phyloP scores from a whole-genome alignment of 2,797 vertebrate genomes.

The Lepus oiostolus region DNA sequence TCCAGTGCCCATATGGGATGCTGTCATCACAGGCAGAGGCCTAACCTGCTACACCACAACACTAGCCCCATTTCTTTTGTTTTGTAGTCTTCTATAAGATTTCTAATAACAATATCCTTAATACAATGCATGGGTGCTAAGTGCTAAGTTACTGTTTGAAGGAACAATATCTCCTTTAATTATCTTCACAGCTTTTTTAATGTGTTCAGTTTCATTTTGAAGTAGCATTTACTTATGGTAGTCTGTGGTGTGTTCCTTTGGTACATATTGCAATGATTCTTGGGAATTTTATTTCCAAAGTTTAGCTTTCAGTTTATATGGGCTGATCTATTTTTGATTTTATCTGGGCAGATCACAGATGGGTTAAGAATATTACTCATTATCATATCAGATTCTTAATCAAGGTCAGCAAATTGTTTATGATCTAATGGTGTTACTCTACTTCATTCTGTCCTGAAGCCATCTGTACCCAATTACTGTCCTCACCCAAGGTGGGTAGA shows the following conservation, averaged over 20 bases:
- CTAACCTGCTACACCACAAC: no score
- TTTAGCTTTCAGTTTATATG: conserved; percentile 8
- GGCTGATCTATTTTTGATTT: conserved; percentile 23
- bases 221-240: conserved; percentile 7
- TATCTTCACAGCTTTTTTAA: conserved; percentile 10
- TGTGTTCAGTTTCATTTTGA: conserved; percentile 16
- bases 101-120: neutral
- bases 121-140: neutral
- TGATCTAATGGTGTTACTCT: neutral
- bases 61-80: neutral
- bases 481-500: neutral
- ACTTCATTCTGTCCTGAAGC: neutral
- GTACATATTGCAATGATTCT: conserved; percentile 31
- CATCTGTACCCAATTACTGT: neutral
- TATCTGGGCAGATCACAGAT: conserved; percentile 6
- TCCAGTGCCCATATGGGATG: no score
- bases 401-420: conserved; percentile 29
- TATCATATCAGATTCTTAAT: conserved; percentile 56
- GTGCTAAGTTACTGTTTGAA: neutral
- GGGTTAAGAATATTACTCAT: conserved; percentile 25
- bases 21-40: no score
- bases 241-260: neutral
- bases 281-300: conserved; percentile 48
- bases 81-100: neutral
- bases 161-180: conserved; percentile 18